Conservation (phyloP, 1,140 invertebrate genomes). For the Brachionus rotundiformis region DNA sequence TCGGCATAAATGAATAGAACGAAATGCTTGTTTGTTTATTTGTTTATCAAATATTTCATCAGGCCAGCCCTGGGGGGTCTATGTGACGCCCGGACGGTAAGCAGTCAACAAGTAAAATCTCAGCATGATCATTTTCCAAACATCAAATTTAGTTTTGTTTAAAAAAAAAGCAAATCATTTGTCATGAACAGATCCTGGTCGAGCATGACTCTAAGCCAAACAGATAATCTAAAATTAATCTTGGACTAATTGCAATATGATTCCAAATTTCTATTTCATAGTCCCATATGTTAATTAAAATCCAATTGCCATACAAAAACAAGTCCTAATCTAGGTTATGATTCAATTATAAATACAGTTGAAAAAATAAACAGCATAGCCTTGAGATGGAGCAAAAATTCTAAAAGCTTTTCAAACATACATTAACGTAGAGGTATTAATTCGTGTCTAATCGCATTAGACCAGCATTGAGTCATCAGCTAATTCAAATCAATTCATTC, state of each 20-base stretch:
- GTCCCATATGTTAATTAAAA: constrained; percentile 33
- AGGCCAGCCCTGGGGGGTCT: neutral
- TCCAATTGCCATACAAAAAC: neutral
- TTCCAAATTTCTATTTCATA: constrained; percentile 8
- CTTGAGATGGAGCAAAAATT: constrained; percentile 5
- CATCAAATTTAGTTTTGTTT: neutral
- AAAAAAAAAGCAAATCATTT: neutral
- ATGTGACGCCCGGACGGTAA: constrained; percentile 1
- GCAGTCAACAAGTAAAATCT: neutral
- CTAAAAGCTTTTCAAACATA: neutral
- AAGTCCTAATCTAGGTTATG: constrained; percentile 25
- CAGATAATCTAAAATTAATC: constrained; percentile 2
- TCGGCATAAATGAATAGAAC: neutral
- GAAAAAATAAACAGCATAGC: neutral
- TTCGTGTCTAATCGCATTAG: neutral
- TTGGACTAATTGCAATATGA: neutral
- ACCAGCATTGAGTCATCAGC: neutral
- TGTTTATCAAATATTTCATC: constrained; percentile 9
- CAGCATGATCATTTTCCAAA: neutral
- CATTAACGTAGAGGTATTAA: neutral
- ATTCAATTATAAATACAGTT: constrained; percentile 26
- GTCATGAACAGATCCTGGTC: neutral
- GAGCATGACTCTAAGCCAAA: constrained; percentile 10
- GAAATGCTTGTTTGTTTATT: neutral
- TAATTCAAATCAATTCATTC: neutral